Conservation (phyloP, 2,888 invertebrate species). For the Brachylomia viminalis region DNA sequence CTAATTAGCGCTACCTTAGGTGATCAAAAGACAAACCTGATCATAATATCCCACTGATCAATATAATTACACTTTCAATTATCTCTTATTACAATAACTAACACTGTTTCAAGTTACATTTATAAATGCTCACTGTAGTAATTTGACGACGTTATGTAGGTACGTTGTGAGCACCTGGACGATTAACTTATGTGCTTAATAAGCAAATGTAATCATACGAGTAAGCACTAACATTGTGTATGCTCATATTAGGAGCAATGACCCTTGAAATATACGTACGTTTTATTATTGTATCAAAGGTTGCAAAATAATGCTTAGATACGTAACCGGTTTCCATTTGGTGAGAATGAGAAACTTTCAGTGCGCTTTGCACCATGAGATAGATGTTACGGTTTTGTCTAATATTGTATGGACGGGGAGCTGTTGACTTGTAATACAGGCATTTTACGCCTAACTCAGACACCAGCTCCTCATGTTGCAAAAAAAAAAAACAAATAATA, state of each 20-base stretch:
- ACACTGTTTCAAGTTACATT: conserved; percentile 37
- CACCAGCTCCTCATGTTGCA: too few relatives aligned
- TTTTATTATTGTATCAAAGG: conserved; percentile 5
- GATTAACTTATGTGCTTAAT: conserved; percentile 8
- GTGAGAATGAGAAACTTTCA: neutral
- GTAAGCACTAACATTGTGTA: conserved; percentile 2
- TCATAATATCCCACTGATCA: neutral
- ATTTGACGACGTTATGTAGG: neutral
- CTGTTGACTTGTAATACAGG: too few relatives aligned
- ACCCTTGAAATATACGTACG: conserved; percentile 14
- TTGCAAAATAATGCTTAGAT: conserved; percentile 17
- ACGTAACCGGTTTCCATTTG: neutral
- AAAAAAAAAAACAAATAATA: too few relatives aligned
- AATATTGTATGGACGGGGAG: neutral
- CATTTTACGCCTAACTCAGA: too few relatives aligned
- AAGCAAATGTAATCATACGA: conserved; percentile 27
- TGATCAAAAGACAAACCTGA: neutral
- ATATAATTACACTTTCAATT: neutral
- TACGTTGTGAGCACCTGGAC: conserved; percentile 44
- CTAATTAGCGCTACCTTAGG: neutral
- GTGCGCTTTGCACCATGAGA: too few relatives aligned
- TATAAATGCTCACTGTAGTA: conserved; percentile 9
- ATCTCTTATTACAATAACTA: neutral
- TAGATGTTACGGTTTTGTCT: neutral
- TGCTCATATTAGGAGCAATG: conserved; percentile 47